These are phyloP conservation scores for Zaprionus obscuricornis DNA, from an alignment of 2,888 invertebrate species.

Conservation along the genomic window DNA sequence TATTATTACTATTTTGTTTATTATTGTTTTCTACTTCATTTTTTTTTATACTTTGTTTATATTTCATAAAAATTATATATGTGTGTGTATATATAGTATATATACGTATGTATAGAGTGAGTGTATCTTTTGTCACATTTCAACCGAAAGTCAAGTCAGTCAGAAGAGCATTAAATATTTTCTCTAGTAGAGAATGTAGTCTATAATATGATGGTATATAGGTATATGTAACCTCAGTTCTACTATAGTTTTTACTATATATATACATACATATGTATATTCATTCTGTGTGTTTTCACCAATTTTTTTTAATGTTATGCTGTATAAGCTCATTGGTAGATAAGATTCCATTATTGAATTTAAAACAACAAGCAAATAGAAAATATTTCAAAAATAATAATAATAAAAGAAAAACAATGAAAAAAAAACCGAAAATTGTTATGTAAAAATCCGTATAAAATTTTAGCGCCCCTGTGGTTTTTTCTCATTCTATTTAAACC, in stretches of 20 bases:
- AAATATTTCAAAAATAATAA: slow-evolving; percentile 35
- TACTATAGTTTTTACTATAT: slow-evolving; percentile 29
- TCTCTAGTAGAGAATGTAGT: too few species aligned
- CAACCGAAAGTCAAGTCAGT: too few species aligned
- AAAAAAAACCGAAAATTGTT: slow-evolving; percentile 12
- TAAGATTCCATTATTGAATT: slow-evolving; percentile 67
- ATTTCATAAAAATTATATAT: slow-evolving; percentile 23
- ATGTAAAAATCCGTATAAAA: too few species aligned
- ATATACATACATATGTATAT: slow-evolving; percentile 21
- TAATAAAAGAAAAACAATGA: slow-evolving; percentile 35
- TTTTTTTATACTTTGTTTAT: slow-evolving; percentile 26
- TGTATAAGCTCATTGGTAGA: slow-evolving; percentile 46
- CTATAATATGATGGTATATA: too few species aligned
- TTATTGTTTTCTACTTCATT: slow-evolving; percentile 3
- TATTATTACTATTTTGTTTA: too few species aligned
- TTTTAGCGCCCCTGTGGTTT: too few species aligned
- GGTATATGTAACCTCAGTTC: too few species aligned
- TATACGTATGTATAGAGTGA: too few species aligned
- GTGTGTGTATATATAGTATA: too few species aligned
- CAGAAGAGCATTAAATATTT: too few species aligned
- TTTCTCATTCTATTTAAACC: slow-evolving; percentile 49
- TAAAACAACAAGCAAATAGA: slow-evolving; percentile 42
- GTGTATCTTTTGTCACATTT: too few species aligned
- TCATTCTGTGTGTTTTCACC: slow-evolving; percentile 19
- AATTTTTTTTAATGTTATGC: slow-evolving; percentile 31